Conservation (phyloP, 2,113 vertebrate genomes). For the Caranx ignobilis region DNA sequence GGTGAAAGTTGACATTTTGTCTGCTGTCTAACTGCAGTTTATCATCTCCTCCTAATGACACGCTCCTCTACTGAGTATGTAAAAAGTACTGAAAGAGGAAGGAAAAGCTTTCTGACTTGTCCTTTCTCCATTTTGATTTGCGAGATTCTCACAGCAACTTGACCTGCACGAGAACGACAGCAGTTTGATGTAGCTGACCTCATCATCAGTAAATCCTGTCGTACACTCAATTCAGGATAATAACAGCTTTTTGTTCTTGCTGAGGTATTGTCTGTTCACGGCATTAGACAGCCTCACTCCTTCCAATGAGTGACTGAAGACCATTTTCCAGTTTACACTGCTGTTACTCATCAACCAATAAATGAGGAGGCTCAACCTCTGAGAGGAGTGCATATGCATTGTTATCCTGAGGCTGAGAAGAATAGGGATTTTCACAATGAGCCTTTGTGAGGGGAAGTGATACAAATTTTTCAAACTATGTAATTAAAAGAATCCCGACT, state of each 20-base stretch:
- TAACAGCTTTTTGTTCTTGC: conserved; percentile 47
- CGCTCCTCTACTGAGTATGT: not conserved
- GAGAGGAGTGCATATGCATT: conserved; percentile 22
- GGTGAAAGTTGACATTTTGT: conserved; percentile 38
- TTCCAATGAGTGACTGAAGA: conserved; percentile 44
- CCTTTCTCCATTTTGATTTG: not conserved
- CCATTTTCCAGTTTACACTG: conserved; percentile 36
- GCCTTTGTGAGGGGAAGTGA: conserved; percentile 12
- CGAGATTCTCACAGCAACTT: conserved; percentile 6
- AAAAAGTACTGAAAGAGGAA: not conserved
- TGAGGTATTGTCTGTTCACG: conserved; percentile 16
- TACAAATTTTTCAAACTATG: conserved; percentile 4
- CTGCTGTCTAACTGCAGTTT: conserved; percentile 14
- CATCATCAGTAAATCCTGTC: not conserved
- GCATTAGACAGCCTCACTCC: conserved; percentile 26
- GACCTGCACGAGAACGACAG: conserved; percentile 9
- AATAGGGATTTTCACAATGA: conserved; percentile 32
- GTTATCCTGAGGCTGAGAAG: conserved; percentile 6
- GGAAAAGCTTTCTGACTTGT: not conserved
- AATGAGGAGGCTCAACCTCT: conserved; percentile 33
- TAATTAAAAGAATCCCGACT: conserved; percentile 28
- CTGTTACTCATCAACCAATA: conserved; percentile 35
- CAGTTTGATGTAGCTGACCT: not conserved
- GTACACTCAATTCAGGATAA: conserved; percentile 36
- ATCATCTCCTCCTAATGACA: conserved; percentile 21